Conservation (phyloP, 2,113 vertebrate species). For the Lamprologus ornatipinnis region DNA sequence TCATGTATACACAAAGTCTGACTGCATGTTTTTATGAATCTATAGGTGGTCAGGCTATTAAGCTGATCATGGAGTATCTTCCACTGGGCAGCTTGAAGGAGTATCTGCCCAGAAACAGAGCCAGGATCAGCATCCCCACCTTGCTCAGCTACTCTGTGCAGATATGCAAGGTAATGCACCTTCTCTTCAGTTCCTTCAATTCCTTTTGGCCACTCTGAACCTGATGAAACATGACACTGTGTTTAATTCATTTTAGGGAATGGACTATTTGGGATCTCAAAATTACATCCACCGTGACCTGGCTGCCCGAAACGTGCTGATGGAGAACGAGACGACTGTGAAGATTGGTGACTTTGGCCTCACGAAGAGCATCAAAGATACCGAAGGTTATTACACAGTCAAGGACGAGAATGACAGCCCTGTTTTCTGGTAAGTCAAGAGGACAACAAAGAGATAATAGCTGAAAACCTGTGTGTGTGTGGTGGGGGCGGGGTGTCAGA, state of each 20-base stretch:
- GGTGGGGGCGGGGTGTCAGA: not conserved
- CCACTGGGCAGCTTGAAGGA: constrained; percentile 95
- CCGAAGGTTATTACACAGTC: constrained; percentile 94
- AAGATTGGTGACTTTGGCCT: constrained; percentile 98
- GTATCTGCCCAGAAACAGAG: constrained; percentile 85
- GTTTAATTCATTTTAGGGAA: constrained; percentile 72
- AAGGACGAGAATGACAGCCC: constrained; percentile 93
- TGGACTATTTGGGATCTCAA: constrained; percentile 88
- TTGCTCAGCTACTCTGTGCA: constrained; percentile 86
- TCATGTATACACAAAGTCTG: not conserved
- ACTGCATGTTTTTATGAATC: not conserved
- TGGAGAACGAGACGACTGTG: constrained; percentile 88
- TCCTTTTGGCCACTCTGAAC: not conserved
- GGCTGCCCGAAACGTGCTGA: constrained; percentile 91
- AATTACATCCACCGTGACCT: constrained; percentile 95
- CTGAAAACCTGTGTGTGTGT: not conserved
- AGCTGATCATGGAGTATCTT: constrained; percentile 97
- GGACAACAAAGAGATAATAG: not conserved
- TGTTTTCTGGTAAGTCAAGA: constrained; percentile 83
- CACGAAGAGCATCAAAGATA: constrained; percentile 92
- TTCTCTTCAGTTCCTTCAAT: not conserved
- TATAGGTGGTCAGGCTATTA: constrained; percentile 87
- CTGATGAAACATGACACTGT: not conserved
- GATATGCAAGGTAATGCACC: constrained; percentile 83
- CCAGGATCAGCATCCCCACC: constrained; percentile 78